These are phyloP conservation scores for Apostichopus leukothele DNA, from an alignment of 53 echinoderm and acorn worm species.

Conservation along the genomic window DNA sequence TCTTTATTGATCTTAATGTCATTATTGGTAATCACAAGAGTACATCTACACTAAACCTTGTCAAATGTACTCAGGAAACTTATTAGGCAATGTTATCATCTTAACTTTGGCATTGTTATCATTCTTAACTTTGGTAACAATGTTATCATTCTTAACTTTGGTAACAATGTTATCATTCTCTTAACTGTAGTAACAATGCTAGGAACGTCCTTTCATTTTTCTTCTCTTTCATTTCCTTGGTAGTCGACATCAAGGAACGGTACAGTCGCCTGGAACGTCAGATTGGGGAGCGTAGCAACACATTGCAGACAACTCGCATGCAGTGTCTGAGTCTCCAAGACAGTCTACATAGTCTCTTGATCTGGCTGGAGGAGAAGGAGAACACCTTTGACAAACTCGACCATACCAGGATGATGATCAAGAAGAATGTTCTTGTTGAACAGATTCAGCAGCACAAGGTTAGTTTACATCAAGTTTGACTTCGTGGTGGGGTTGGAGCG, in stretches of 20 bases:
- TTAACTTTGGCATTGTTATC: too few species aligned
- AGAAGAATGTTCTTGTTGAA: constrained; percentile 87
- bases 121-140: too few species aligned
- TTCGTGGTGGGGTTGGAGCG: background rate
- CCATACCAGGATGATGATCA: constrained; percentile 77
- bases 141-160: too few species aligned
- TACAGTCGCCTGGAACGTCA: constrained; percentile 86
- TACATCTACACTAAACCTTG: too few species aligned
- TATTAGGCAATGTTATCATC: too few species aligned
- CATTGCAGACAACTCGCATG: constrained; percentile 89
- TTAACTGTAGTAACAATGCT: too few species aligned
- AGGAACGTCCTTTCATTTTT: too few species aligned
- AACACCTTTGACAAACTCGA: constrained; percentile 88
- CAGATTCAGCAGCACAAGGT: constrained; percentile 97
- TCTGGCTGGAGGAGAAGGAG: constrained; percentile 98
- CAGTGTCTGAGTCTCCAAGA: constrained; percentile 94
- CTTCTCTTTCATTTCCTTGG: background rate
- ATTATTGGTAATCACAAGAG: too few species aligned
- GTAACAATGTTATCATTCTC: too few species aligned
- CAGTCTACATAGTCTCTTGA: constrained; percentile 88
- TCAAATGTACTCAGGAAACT: too few species aligned
- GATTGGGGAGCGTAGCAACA: constrained; percentile 90
- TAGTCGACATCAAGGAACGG: constrained; percentile 85
- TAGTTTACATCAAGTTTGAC: background rate
- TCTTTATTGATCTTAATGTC: too few species aligned